phyloP scores from a whole-genome alignment of 1,140 invertebrate genomes.

The Leptopilina clavipes region DNA sequence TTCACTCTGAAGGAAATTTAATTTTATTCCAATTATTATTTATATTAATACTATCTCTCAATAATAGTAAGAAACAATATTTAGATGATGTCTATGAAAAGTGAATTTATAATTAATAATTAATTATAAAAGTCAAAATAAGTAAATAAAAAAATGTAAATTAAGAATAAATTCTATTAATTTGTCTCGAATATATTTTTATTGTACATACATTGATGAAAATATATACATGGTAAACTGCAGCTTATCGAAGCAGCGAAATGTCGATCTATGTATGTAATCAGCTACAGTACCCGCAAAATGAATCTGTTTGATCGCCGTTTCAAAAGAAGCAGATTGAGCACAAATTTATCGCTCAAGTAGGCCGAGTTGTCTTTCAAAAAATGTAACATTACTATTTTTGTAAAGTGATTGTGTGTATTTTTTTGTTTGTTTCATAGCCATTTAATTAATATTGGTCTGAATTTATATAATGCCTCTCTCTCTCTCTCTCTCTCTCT shows the following conservation, averaged over 20 bases:
- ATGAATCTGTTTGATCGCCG: constrained; percentile 45
- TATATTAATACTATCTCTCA: no score
- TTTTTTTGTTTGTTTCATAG: background rate
- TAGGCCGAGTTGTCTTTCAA: constrained; percentile 45
- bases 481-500: background rate
- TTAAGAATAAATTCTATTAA: background rate
- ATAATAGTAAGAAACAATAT: no score
- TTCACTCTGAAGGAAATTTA: no score
- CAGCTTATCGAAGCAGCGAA: constrained; percentile 72
- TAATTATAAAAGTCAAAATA: background rate
- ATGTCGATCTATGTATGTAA: constrained; percentile 60
- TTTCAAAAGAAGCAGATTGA: constrained; percentile 34
- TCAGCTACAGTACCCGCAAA: constrained; percentile 56
- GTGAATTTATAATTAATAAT: no score
- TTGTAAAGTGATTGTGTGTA: background rate
- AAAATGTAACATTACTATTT: background rate
- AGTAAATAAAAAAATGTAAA: background rate
- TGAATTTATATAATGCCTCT: background rate
- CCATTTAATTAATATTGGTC: background rate
- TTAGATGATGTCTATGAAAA: no score
- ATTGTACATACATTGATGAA: constrained; percentile 75
- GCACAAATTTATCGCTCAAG: background rate
- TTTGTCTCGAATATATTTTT: constrained; percentile 46
- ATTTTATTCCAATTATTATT: no score
- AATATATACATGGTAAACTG: constrained; percentile 75